Evolutionary conservation across 2,888 invertebrate genomes (phyloP), one percentile per base, ranked within the genome.

Genomic region (Agonopterix arenella): DNA sequence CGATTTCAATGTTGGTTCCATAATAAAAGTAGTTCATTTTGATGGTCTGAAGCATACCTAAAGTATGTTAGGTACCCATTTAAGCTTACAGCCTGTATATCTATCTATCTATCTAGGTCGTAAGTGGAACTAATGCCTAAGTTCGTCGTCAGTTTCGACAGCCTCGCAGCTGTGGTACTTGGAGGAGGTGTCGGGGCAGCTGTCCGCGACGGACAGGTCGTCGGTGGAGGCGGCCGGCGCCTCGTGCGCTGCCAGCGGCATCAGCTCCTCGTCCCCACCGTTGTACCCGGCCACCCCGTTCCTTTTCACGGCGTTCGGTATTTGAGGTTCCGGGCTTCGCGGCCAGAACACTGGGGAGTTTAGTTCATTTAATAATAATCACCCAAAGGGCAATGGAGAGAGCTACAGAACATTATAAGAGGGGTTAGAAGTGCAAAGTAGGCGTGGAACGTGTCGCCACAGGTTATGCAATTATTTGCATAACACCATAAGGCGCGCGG

Each of bases 141-240:
- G 61, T 59, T 90, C 89, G 51, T 90, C 90, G 57, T 92, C 91
- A 52, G 90, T 91, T 59, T 94, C 93, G 0, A 93, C 93, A 10
- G 93, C 90, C 76, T 94, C 94, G 62, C 94, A 94, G 68, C 94
- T 94, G 69, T 94, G 94, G 70, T 93, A 94, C 66, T 94, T 94
- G 40, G 93, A 94, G 51, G 93, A 93, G 0, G 93, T 93, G 62
- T 94, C 94, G 13, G 93, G 86, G 89, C 93, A 94, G 64, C 93
- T 93, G 66, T 94, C 94, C 0, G 93, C 93, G 5, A 91, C 89
- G 0, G 93, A 92, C 11, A 93, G 76, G 61, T 93, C 92, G 54
- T 93, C 93, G 4, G 81, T 91, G 0, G 93, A 93, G 1, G 84
- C 88, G 0, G 85, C 80, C 1, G 84, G 84, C 0, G 80, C 86